These are phyloP conservation scores for Mamestra configurata DNA, from an alignment of 1,140 invertebrate species.

Conservation along the genomic window DNA sequence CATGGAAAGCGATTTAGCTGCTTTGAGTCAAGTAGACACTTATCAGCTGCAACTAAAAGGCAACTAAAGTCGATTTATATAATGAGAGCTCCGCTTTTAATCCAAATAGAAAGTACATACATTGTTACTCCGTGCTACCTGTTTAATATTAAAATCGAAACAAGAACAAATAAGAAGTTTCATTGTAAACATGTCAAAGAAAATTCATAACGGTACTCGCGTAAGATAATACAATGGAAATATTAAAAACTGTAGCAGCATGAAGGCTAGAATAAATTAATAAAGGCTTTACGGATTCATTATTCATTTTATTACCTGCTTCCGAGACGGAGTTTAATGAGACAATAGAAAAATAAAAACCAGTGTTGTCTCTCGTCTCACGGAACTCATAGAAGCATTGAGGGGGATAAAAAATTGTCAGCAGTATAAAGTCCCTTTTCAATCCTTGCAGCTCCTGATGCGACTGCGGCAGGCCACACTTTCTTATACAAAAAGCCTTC, in stretches of 20 bases:
- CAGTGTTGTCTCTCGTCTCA: conserved; percentile 3
- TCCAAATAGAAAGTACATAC: not conserved
- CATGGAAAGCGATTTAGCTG: conserved; percentile 24
- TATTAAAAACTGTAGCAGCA: not conserved
- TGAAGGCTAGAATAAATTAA: not conserved
- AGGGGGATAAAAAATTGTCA: not conserved
- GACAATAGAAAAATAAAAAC: conserved; percentile 12
- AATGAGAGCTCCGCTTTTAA: not conserved
- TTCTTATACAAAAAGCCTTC: not conserved
- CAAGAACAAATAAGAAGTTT: too few species aligned
- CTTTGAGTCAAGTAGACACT: conserved; percentile 1
- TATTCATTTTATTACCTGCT: conserved; percentile 20
- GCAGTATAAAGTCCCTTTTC: conserved; percentile 25
- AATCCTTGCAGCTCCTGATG: not conserved
- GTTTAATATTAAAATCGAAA: too few species aligned
- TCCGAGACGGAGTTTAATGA: not conserved
- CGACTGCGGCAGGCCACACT: not conserved
- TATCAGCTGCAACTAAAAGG: not conserved
- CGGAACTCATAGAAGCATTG: conserved; percentile 4
- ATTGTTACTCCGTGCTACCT: too few species aligned
- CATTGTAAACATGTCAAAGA: not conserved
- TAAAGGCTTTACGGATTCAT: not conserved
- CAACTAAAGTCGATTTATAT: not conserved
- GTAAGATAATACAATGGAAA: not conserved
- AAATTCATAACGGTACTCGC: not conserved